Conservation (phyloP, 2,888 invertebrate genomes). For the Ormyrus pomaceus region DNA sequence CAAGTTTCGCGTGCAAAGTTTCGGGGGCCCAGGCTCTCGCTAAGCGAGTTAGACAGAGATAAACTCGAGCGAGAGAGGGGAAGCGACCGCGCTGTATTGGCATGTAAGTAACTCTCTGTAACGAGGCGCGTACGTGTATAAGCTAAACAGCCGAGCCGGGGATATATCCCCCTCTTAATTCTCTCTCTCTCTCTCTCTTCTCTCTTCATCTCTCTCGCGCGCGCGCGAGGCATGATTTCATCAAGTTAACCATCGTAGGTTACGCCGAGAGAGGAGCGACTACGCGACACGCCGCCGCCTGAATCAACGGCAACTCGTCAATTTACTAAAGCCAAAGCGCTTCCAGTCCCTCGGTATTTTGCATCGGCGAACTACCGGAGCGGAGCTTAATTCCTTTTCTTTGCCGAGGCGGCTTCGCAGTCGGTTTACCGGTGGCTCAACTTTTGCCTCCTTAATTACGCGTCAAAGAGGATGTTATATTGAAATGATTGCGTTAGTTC, state of each 20-base stretch:
- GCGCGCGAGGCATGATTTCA: slow-evolving; percentile 69
- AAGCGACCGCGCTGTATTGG: neutral
- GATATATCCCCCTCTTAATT: slow-evolving; percentile 65
- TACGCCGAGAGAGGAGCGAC: slow-evolving; percentile 20
- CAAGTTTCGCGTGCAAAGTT: neutral
- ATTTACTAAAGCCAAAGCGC: slow-evolving; percentile 58
- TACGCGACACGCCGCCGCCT: slow-evolving; percentile 50
- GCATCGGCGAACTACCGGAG: too few relatives aligned
- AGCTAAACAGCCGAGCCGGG: neutral
- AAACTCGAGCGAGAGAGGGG: neutral
- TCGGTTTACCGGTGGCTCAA: slow-evolving; percentile 37
- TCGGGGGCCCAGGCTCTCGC: slow-evolving; percentile 2
- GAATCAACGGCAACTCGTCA: slow-evolving; percentile 63
- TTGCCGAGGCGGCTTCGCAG: too few relatives aligned
- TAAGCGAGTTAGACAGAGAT: neutral
- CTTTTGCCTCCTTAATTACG: slow-evolving; percentile 12
- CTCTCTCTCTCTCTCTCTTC: slow-evolving; percentile 43
- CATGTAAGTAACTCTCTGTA: neutral
- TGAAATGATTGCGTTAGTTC: too few relatives aligned
- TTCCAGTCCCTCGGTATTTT: too few relatives aligned
- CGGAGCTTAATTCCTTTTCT: too few relatives aligned
- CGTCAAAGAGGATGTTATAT: too few relatives aligned
- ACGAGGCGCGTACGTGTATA: neutral
- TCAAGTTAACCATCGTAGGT: slow-evolving; percentile 69
- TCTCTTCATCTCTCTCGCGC: too few relatives aligned